Conservation (phyloP, 2,113 vertebrate species). For the Dicentrarchus labrax region DNA sequence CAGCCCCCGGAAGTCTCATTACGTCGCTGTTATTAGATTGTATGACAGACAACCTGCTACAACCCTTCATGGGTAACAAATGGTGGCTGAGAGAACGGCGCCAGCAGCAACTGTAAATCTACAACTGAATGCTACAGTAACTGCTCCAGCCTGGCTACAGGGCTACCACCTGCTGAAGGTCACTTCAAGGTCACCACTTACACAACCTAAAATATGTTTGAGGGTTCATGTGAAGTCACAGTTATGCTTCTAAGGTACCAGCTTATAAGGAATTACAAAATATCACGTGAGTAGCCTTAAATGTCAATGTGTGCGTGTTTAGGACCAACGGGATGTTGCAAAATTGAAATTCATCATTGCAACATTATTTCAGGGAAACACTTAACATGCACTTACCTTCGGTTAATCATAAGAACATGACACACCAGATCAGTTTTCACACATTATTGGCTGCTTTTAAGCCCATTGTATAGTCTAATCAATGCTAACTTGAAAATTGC, state of each 20-base stretch:
- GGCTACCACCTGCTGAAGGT: neutral
- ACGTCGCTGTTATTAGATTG: conserved; percentile 30
- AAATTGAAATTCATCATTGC: conserved; percentile 12
- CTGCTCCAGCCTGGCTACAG: neutral
- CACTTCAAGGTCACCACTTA: conserved; percentile 17
- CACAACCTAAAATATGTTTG: neutral
- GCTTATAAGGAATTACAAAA: neutral
- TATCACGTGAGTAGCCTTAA: neutral
- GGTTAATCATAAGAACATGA: conserved; percentile 23
- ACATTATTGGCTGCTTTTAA: conserved; percentile 25
- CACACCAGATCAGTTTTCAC: conserved; percentile 14
- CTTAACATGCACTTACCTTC: neutral
- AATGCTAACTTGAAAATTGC: conserved; percentile 24
- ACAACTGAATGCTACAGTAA: neutral
- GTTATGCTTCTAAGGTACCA: neutral
- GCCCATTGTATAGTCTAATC: neutral
- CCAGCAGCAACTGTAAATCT: conserved; percentile 4
- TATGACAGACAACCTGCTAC: neutral
- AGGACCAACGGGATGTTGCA: neutral
- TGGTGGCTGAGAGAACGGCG: neutral
- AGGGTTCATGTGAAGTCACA: neutral
- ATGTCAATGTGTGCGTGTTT: neutral
- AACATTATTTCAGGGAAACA: conserved; percentile 12
- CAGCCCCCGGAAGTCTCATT: conserved; percentile 28
- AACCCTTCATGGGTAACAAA: conserved; percentile 3